Conservation (phyloP, 2,113 vertebrate genomes). For the Murina feae region DNA sequence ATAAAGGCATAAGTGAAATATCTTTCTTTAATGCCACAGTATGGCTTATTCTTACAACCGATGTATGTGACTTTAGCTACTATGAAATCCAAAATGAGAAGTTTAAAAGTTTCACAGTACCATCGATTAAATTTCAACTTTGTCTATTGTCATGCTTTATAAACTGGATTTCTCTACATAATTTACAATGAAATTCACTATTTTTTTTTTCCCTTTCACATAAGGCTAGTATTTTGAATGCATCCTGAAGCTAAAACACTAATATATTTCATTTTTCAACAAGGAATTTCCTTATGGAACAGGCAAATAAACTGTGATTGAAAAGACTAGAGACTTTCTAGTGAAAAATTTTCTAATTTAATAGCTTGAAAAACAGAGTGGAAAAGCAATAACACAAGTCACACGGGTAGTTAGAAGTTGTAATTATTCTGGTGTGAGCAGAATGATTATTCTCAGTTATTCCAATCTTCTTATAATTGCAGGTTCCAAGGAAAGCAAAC, state of each 20-base stretch:
- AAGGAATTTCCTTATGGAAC: not conserved
- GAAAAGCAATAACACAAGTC: not conserved
- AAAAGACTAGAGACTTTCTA: not conserved
- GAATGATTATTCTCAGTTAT: not conserved
- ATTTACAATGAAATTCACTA: not conserved
- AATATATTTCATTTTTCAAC: not conserved
- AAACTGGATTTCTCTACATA: not conserved
- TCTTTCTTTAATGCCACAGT: not conserved
- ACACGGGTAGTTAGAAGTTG: fast-evolving
- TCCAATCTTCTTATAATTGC: not conserved
- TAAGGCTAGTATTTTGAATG: not conserved
- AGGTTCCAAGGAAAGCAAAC: not conserved
- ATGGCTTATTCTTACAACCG: not conserved
- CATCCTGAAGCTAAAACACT: not conserved
- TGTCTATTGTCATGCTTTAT: not conserved
- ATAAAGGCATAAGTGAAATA: fast-evolving
- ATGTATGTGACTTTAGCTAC: not conserved
- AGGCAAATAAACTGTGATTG: not conserved
- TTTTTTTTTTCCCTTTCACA: not conserved
- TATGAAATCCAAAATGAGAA: not conserved
- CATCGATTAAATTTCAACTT: not conserved
- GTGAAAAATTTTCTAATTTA: not conserved
- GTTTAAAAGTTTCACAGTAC: not conserved
- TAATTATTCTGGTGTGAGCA: too few relatives aligned
- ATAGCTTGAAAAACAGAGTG: not conserved